phyloP scores from a whole-genome alignment of 1,140 invertebrate species.

The Subanguina moxae region DNA sequence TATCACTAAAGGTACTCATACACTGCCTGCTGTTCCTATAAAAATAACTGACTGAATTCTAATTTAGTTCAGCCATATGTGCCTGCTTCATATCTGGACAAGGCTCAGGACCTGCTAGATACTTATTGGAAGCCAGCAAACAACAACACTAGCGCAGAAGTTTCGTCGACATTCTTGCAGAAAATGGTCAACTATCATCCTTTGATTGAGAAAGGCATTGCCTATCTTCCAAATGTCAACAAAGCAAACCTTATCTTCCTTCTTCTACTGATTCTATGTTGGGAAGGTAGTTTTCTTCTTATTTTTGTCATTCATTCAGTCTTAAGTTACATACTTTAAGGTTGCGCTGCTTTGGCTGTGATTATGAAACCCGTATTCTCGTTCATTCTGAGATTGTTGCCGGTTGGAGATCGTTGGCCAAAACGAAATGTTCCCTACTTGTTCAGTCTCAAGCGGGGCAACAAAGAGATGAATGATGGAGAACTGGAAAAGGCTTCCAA shows the following conservation, averaged over 20 bases:
- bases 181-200: conserved; percentile 21
- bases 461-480: conserved; percentile 55
- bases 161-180: conserved; percentile 2
- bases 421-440: conserved; percentile 44
- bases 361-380: conserved; percentile 52
- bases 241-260: conserved; percentile 48
- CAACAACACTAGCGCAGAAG: conserved; percentile 2
- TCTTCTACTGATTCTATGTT: conserved; percentile 50
- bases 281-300: conserved; percentile 40
- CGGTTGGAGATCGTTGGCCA: conserved; percentile 53
- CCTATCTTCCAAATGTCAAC: conserved; percentile 43
- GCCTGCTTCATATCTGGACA: conserved; percentile 20
- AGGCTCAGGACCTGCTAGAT: conserved; percentile 20
- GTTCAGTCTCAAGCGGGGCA: conserved; percentile 48
- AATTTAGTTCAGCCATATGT: conserved; percentile 14
- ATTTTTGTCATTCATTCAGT: conserved; percentile 3
- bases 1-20: conserved; percentile 5
- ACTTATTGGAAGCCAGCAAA: conserved; percentile 14
- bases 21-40: not conserved
- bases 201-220: conserved; percentile 12
- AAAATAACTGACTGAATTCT: conserved; percentile 14
- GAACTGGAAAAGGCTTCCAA: conserved; percentile 50
- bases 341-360: conserved; percentile 47
- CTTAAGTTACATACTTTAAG: no score
- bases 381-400: conserved; percentile 39